phyloP scores from a whole-genome alignment of 2,888 invertebrate species.

The Polymixis lichenea region DNA sequence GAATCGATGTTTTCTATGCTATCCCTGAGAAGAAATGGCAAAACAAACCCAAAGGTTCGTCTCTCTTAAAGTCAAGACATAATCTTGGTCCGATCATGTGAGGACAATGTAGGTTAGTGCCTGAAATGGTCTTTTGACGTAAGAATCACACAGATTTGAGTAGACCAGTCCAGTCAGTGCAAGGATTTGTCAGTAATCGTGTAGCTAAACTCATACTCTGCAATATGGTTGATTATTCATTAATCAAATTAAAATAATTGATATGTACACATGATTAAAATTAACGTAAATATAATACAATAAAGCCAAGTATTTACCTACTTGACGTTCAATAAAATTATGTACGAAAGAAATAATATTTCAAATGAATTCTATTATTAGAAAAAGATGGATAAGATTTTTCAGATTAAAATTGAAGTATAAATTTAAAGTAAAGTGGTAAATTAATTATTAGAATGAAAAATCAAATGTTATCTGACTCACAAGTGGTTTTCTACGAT shows the following conservation, averaged over 20 bases:
- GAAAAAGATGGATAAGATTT: not conserved
- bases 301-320: not conserved
- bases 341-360: not conserved
- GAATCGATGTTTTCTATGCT: too few relatives aligned
- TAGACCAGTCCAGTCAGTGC: too few relatives aligned
- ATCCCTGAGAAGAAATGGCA: too few relatives aligned
- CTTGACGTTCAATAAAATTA: not conserved
- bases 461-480: not conserved
- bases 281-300: not conserved
- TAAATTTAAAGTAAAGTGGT: not conserved
- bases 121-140: too few relatives aligned
- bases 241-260: not conserved
- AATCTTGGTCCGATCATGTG: too few relatives aligned
- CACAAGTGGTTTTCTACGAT: not conserved
- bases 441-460: not conserved
- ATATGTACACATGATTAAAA: not conserved
- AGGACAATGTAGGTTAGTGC: too few relatives aligned
- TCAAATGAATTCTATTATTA: not conserved
- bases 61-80: too few relatives aligned
- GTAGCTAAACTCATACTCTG: too few relatives aligned
- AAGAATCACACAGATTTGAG: too few relatives aligned
- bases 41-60: too few relatives aligned
- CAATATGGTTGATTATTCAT: not conserved
- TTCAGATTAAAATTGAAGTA: not conserved
- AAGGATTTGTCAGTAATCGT: too few relatives aligned